Evolutionary conservation across 2,113 vertebrate genomes (phyloP), one percentile per base, ranked within the genome.

Genomic region (Thryonomys swinderianus): DNA sequence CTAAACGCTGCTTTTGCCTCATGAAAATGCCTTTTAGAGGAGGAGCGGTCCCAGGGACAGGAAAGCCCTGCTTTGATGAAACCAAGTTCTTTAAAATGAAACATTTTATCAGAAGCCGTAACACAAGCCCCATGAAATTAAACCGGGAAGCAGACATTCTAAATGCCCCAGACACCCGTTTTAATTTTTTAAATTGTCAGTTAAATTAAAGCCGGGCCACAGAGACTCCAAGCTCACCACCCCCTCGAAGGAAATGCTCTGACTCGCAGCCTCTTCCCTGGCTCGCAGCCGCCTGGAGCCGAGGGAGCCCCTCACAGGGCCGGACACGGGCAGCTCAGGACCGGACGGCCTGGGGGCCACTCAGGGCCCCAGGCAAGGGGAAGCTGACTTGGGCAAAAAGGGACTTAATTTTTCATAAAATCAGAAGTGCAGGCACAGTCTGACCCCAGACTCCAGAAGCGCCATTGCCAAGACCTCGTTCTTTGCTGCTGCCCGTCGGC

Each of bases 131-230:
- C 0, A 1, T 93, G 88, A 97, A 97, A 97, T 97, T 96, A 97
- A 96, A 93, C 82, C 0, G 0, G 67, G 89, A 96, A 96, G 93
- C 96, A 96, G 91, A 89, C 67, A 88, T 96, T 89, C 67, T 97
- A 89, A 97, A 96, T 87, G 94, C 86, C 88, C 91, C 86, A 90
- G 83, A 94, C 2, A 3, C 94, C 85, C 95, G 81, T 88, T 96
- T 94, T 95, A 93, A 95, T 94, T 94, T 96, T 97, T 95, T 57
- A 64, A 95, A 85, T 82, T 94, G 94, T 95, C 95, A 69, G 91
- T 96, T 97, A 93, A 97, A 97, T 96, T 96, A 95, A 97, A 97
- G 94, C 90, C 91, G 83, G 91, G 21, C 95, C 94, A 25, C 48
- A 40, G 93, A 95, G 88, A 93, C 40, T 48, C 82, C n/a, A 20